These are phyloP conservation scores for Microcebus griseorufus DNA, from an alignment of 2,113 vertebrate genomes.

Conservation along the genomic window DNA sequence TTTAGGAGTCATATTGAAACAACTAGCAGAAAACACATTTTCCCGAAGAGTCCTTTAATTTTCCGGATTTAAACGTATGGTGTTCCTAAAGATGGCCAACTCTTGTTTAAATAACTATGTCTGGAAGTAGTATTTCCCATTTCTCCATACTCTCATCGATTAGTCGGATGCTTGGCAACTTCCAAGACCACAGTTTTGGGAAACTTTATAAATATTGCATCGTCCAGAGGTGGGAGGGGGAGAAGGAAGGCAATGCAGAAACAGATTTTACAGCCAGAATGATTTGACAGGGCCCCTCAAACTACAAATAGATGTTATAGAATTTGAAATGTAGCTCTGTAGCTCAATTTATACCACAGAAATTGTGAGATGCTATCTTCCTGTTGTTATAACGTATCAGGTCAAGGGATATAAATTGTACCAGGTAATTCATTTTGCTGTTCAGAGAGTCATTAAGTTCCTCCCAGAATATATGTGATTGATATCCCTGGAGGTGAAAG, in stretches of 20 bases:
- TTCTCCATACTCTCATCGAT: not conserved
- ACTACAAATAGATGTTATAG: not conserved
- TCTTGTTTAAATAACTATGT: slow-evolving; percentile 36
- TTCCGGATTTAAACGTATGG: slow-evolving; percentile 13
- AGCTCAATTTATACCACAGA: slow-evolving; percentile 50
- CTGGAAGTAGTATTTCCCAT: slow-evolving; percentile 29
- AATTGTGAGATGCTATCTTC: slow-evolving; percentile 3
- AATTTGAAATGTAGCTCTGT: slow-evolving; percentile 51
- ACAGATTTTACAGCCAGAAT: not conserved
- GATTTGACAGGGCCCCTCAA: slow-evolving; percentile 34
- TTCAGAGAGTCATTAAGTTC: slow-evolving; percentile 75
- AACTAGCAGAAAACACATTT: not conserved
- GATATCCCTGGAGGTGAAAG: slow-evolving; percentile 85
- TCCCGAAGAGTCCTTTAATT: not conserved
- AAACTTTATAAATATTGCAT: slow-evolving; percentile 48
- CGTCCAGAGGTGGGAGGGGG: not conserved
- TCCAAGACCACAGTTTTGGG: slow-evolving; percentile 28
- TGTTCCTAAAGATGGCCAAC: not conserved
- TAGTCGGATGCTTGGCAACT: slow-evolving; percentile 18
- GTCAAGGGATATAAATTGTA: slow-evolving; percentile 74
- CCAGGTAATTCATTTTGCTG: slow-evolving; percentile 72
- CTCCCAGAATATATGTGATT: slow-evolving; percentile 79
- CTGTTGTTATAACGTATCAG: slow-evolving; percentile 60
- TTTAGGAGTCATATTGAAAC: slow-evolving; percentile 26
- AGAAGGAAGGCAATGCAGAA: not conserved